phyloP scores from a whole-genome alignment of 2,797 vertebrate species.

The Erpetoichthys calabaricus region DNA sequence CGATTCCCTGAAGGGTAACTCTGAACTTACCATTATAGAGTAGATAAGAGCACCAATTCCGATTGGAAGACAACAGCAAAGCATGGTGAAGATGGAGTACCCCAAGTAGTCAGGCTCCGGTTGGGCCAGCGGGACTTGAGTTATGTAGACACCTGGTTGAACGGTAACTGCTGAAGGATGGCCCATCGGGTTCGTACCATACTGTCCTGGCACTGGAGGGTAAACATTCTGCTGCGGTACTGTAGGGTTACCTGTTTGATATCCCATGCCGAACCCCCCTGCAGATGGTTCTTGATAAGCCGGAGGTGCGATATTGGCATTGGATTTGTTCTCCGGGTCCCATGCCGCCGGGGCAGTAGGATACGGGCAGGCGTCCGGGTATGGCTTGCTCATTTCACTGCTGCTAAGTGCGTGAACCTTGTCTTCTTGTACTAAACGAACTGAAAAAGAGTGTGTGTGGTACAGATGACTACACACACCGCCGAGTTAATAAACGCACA shows the following conservation, averaged over 20 bases:
- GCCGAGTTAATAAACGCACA: no score
- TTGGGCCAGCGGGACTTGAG: slow-evolving; percentile 17
- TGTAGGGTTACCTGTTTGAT: slow-evolving; percentile 8
- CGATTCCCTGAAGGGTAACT: not conserved
- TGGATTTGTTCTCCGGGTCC: slow-evolving; percentile 25
- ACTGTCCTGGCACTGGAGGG: not conserved
- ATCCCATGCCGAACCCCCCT: slow-evolving; percentile 15
- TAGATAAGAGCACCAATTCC: slow-evolving; percentile 50
- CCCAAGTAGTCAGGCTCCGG: slow-evolving; percentile 41
- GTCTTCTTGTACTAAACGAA: no score
- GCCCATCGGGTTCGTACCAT: slow-evolving; percentile 11
- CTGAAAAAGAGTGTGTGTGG: no score
- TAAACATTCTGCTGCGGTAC: slow-evolving; percentile 10
- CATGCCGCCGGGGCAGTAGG: slow-evolving; percentile 17
- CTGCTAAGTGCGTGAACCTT: no score
- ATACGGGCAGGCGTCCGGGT: slow-evolving; percentile 23
- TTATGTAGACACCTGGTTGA: slow-evolving; percentile 33
- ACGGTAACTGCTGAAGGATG: slow-evolving; percentile 13
- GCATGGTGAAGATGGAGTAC: slow-evolving; percentile 52
- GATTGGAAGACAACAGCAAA: slow-evolving; percentile 56
- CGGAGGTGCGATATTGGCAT: slow-evolving; percentile 26
- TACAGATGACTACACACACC: no score
- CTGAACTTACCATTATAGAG: slow-evolving; percentile 48
- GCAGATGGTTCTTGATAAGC: slow-evolving; percentile 27
- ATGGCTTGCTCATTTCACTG: not conserved